Conservation (phyloP, 2,797 vertebrate species). For the Scolopax rusticola region DNA sequence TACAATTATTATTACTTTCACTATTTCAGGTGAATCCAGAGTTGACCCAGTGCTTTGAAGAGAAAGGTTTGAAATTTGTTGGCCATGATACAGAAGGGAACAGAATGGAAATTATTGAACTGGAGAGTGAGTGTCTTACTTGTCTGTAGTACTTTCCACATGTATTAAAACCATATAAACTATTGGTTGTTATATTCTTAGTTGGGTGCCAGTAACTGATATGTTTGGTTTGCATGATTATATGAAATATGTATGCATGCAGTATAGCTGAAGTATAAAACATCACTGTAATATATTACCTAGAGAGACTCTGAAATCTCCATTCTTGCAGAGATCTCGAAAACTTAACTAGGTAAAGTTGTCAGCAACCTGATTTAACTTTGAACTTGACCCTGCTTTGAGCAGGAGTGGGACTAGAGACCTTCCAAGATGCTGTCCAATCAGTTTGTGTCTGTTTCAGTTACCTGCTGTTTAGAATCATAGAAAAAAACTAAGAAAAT, state of each 20-base stretch:
- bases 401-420: not conserved
- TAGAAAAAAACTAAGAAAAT: not conserved
- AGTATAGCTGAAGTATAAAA: not conserved
- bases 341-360: not conserved
- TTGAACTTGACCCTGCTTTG: not conserved
- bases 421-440: not conserved
- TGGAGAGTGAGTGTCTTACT: slow-evolving; percentile 75
- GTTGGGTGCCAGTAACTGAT: not conserved
- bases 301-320: not conserved
- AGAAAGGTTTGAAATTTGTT: slow-evolving; percentile 81
- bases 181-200: not conserved
- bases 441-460: not conserved
- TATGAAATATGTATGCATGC: not conserved
- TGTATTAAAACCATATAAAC: not conserved
- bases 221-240: not conserved
- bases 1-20: not conserved
- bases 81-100: slow-evolving; percentile 79
- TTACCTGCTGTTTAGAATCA: not conserved
- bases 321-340: not conserved
- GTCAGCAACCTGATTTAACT: not conserved
- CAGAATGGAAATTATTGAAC: slow-evolving; percentile 84
- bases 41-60: slow-evolving; percentile 78
- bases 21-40: slow-evolving; percentile 80
- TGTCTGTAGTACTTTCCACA: not conserved
- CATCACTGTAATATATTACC: not conserved